Base-by-base conservation (phyloP, 2,888 invertebrate genomes). In the Tuberolachnus salignus region DNA sequence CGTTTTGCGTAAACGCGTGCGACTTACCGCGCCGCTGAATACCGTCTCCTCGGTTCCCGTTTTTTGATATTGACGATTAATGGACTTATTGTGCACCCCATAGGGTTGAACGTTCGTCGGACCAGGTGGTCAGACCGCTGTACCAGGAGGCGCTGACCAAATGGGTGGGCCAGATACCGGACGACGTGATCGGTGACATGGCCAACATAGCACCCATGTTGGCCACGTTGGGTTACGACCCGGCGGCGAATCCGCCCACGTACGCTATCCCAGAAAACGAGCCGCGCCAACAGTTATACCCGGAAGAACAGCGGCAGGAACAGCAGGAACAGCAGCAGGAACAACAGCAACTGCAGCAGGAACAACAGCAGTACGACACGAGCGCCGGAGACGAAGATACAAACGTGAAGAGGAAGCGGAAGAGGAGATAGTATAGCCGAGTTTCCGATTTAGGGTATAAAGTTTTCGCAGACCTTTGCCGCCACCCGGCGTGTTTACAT, bases 61-160 rank as follows among this genome's bases (percentile, higher is more conserved):
- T n/a, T n/a, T n/a, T 4, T 34, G 6, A 34, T 34, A 34, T 34
- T 34, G 34, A 34, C 6, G 34, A 34, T 34, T 26, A 23, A 59
- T 26, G n/a, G n/a, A n/a, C n/a, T 63, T 69, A 80, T 87, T 86
- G 78, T 88, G n/a, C n/a, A n/a, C n/a, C n/a, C n/a, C n/a, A n/a
- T n/a, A 97, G 97, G 87, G 95, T 96, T 85, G 98, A 98, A 88
- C 91, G 97, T 81, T 97, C 97, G 67, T 97, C 97, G 82, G 98
- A 98, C 89, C 98, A 98, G 89, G 97, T 99, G 84, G 95, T 98
- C 86, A 97, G 98, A 85, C 97, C 98, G 16, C 94, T 99, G 81
- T 98, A 99, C 88, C 88, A 95, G 84, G 98, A 98, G 87, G 98
- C 98, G 67, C 89, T 98, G 82, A 90, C 91, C 84, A 95, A 94